Percentiles rank a stretch among this genome's conserved stretches.
Evolutionary conservation across 2,888 invertebrate genomes (phyloP).

Genomic region (Himalopsyche anomala): DNA sequence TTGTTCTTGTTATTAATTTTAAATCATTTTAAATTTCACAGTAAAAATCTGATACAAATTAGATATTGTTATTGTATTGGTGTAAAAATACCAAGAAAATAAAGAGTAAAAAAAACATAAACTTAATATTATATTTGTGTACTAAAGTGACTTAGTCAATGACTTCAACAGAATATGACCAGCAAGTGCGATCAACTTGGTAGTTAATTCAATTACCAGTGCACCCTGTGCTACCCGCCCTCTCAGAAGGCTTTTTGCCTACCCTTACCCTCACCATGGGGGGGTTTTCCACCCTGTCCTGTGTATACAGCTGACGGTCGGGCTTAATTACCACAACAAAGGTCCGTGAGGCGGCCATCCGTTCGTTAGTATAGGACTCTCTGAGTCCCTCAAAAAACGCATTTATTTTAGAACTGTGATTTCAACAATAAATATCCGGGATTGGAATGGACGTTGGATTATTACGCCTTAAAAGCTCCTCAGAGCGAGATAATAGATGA

Average conservation of each 20-base stretch:
- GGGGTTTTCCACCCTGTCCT: constrained; percentile 48
- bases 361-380: constrained; percentile 58
- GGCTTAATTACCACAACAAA: constrained; percentile 65
- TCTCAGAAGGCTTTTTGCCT: constrained; percentile 11
- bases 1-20: too few species aligned
- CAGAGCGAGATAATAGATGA: too few species aligned
- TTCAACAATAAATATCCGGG: constrained; percentile 7
- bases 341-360: constrained; percentile 56
- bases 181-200: constrained; percentile 50
- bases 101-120: too few species aligned
- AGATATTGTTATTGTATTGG: too few species aligned
- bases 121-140: too few species aligned
- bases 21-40: too few species aligned
- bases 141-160: background rate
- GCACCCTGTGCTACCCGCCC: constrained; percentile 19
- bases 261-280: background rate
- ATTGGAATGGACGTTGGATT: background rate
- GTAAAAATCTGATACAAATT: too few species aligned
- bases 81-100: too few species aligned
- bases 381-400: constrained; percentile 18
- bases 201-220: constrained; percentile 58
- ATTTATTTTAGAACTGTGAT: constrained; percentile 31
- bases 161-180: constrained; percentile 44
- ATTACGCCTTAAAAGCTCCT: too few species aligned
- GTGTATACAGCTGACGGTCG: constrained; percentile 60